phyloP scores from a whole-genome alignment of 2,797 vertebrate genomes.

The Squalus acanthias region DNA sequence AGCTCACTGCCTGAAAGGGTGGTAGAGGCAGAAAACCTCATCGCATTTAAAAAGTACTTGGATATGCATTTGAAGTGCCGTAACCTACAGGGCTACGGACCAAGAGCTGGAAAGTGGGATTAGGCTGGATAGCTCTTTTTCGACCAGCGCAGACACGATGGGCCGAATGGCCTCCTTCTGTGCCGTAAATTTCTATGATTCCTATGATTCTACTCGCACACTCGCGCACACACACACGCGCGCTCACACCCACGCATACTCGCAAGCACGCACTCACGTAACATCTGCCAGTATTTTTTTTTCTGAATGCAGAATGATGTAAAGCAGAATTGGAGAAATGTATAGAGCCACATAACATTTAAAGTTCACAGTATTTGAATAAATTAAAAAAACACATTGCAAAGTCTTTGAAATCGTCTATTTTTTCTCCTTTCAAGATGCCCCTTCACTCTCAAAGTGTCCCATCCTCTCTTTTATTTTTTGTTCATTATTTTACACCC shows the following conservation, averaged over 20 bases:
- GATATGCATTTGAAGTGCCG: too few relatives aligned
- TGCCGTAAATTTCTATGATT: too few relatives aligned
- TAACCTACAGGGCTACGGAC: too few relatives aligned
- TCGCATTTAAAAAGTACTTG: too few relatives aligned
- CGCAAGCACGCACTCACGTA: not conserved
- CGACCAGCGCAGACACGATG: too few relatives aligned
- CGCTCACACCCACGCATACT: too few relatives aligned
- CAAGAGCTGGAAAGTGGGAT: too few relatives aligned
- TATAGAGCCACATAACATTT: slow-evolving; percentile 14
- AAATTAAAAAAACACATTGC: slow-evolving; percentile 14
- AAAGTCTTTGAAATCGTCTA: not conserved
- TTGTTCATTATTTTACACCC: not conserved
- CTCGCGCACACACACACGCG: not conserved
- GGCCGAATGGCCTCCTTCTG: too few relatives aligned
- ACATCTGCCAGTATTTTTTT: not conserved
- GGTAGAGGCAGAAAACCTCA: too few relatives aligned
- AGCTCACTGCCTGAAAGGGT: too few relatives aligned
- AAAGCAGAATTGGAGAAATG: slow-evolving; percentile 14
- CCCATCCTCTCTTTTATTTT: not conserved
- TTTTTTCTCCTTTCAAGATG: not conserved
- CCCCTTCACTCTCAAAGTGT: not conserved
- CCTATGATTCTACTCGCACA: too few relatives aligned
- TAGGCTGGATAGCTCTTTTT: too few relatives aligned
- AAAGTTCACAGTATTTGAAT: slow-evolving; percentile 27
- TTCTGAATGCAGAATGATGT: not conserved